phyloP scores from a whole-genome alignment of 2,797 vertebrate genomes.

The Coluber constrictor region DNA sequence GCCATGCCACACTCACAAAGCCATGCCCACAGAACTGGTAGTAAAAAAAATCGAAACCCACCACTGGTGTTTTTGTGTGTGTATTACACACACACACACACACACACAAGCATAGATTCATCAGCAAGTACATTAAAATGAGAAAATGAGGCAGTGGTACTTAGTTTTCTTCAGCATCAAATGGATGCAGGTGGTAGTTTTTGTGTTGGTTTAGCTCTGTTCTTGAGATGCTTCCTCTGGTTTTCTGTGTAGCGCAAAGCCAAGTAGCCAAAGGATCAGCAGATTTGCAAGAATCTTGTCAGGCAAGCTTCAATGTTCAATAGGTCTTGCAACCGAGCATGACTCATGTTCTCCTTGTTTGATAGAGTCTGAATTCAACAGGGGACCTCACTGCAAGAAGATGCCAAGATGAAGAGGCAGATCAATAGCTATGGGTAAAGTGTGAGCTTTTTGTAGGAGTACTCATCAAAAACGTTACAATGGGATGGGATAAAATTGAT shows the following conservation, averaged over 20 bases:
- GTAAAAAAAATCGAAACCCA: no score
- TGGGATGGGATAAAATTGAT: background rate
- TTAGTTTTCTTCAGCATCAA: background rate
- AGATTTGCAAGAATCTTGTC: constrained; percentile 15
- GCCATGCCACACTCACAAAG: no score
- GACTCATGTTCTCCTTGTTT: constrained; percentile 40
- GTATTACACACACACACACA: no score
- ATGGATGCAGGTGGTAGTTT: background rate
- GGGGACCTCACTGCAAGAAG: constrained; percentile 32
- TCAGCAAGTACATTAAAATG: background rate
- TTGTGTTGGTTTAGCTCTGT: background rate
- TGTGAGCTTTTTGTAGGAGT: background rate
- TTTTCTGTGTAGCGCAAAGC: background rate
- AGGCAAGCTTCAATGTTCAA: constrained; percentile 35
- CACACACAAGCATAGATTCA: background rate
- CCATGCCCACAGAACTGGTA: no score
- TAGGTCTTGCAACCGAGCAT: constrained; percentile 25
- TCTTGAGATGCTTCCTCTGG: constrained; percentile 1
- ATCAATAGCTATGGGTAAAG: constrained; percentile 26
- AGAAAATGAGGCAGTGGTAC: background rate
- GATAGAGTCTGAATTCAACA: constrained; percentile 32
- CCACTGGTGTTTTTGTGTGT: no score
- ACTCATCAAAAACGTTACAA: background rate
- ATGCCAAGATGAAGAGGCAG: constrained; percentile 5
- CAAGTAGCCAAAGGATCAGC: constrained; percentile 4